A percentile compares a stretch with the other conserved stretches of the same genome.
Conservation (phyloP, 2,797 vertebrate genomes). For the Pseudochirops cupreus region DNA sequence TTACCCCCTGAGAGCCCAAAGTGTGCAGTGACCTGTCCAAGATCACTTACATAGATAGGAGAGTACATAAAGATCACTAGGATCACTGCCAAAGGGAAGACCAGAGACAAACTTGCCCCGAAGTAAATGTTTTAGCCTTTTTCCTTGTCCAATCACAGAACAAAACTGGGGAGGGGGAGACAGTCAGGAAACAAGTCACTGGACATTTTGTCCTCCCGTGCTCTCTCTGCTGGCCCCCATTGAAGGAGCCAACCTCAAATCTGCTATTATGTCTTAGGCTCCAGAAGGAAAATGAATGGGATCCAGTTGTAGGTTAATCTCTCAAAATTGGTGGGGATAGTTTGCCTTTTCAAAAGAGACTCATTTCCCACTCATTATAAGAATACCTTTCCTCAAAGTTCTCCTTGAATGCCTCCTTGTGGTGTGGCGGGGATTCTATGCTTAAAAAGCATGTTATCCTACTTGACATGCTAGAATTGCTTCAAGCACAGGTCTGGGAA, state of each 20-base stretch:
- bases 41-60: background rate
- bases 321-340: conserved; percentile 38
- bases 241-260: conserved; percentile 45
- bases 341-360: conserved; percentile 61
- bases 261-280: conserved; percentile 47
- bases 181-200: background rate
- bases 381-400: conserved; percentile 46
- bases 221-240: conserved; percentile 24
- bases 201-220: background rate
- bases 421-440: no score
- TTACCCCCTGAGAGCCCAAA: no score
- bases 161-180: no score
- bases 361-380: no score
- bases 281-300: conserved; percentile 32
- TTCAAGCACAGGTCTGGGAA: background rate
- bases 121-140: no score
- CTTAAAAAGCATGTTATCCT: no score
- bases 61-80: background rate
- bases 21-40: background rate
- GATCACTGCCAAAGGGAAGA: background rate
- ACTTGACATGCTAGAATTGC: background rate
- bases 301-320: conserved; percentile 57
- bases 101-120: no score
- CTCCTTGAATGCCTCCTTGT: no score
- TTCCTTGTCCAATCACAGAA: no score